Conservation (phyloP, 2,888 invertebrate species). For the Cheilosia soror region DNA sequence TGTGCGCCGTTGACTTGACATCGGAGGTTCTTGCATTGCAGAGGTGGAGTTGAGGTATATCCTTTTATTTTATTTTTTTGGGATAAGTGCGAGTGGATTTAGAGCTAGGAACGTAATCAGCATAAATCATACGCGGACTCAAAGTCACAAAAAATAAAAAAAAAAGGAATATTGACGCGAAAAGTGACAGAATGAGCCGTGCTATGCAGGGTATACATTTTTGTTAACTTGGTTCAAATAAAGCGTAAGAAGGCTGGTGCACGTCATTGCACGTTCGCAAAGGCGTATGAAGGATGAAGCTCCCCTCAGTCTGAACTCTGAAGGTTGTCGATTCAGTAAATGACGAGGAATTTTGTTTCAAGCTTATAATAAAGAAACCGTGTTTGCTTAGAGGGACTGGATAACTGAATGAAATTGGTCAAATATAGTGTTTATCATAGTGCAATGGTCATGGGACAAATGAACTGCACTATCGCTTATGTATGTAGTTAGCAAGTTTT, state of each 20-base stretch:
- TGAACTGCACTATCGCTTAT: no score
- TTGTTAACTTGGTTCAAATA: background rate
- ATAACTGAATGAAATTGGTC: no score
- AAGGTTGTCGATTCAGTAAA: no score
- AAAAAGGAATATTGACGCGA: slow-evolving; percentile 16
- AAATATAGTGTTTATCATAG: no score
- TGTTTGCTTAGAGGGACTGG: no score
- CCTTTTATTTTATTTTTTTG: slow-evolving; percentile 44
- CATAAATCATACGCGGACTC: slow-evolving; percentile 57
- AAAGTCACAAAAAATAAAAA: slow-evolving; percentile 5
- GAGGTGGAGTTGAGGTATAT: slow-evolving; percentile 12
- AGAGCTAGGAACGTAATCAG: slow-evolving; percentile 46
- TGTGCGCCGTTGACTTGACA: slow-evolving; percentile 63
- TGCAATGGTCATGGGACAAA: no score
- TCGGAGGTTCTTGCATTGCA: slow-evolving; percentile 2
- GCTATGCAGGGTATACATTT: slow-evolving; percentile 2
- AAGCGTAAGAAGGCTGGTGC: background rate
- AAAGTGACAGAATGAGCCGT: slow-evolving; percentile 38
- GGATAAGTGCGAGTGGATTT: slow-evolving; percentile 33
- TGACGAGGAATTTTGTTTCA: no score
- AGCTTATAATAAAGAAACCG: no score
- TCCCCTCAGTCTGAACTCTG: no score
- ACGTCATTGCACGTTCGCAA: background rate
- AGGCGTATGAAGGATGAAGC: no score
- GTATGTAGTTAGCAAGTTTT: no score